A percentile compares a stretch with the other conserved stretches of the same genome.
Evolutionary conservation across 2,797 vertebrate species (phyloP).

Genomic region (Sardinella longiceps): DNA sequence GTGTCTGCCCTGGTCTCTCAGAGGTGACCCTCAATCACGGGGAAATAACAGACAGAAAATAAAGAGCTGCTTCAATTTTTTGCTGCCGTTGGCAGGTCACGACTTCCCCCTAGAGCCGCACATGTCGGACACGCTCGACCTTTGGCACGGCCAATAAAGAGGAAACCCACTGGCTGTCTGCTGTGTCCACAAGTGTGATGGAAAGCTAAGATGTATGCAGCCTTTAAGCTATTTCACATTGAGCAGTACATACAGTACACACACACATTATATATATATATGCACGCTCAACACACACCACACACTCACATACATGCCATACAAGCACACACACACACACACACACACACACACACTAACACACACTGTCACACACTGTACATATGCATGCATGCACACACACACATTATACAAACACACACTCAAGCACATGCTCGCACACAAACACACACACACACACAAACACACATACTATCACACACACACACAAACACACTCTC

Average conservation of each 20-base stretch:
- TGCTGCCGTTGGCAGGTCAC: not conserved
- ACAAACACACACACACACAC: conserved; percentile 3
- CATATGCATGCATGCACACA: no score
- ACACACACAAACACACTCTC: conserved; percentile 2
- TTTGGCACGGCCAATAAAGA: not conserved
- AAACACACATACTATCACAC: no score
- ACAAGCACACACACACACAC: not conserved
- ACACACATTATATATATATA: not conserved
- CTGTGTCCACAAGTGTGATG: not conserved
- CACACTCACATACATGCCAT: not conserved
- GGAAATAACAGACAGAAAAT: conserved; percentile 34
- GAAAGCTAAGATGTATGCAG: not conserved
- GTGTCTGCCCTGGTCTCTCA: conserved; percentile 52
- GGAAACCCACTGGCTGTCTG: not conserved
- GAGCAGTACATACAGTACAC: not conserved
- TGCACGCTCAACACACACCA: no score
- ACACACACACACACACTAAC: not conserved
- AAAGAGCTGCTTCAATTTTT: not conserved
- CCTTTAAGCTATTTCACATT: not conserved
- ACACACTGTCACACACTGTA: no score
- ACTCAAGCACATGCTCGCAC: no score
- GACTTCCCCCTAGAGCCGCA: no score
- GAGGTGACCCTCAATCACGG: conserved; percentile 58
- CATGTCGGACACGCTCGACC: not conserved
- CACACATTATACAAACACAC: no score